Evolutionary conservation across 2,113 vertebrate species (phyloP).

Genomic region (Vidua chalybeata): DNA sequence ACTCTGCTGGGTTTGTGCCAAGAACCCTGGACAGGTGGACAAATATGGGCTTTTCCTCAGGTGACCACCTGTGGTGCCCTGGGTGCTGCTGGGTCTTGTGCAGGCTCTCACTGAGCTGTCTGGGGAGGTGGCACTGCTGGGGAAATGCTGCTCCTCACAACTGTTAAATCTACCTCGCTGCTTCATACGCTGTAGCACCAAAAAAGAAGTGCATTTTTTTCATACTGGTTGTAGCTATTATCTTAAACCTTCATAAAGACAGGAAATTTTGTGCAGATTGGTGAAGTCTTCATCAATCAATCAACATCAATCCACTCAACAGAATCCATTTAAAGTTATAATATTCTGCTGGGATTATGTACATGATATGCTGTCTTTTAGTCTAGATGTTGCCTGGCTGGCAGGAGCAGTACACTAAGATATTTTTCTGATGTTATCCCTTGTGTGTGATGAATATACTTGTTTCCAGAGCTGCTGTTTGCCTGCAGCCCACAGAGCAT

Average conservation of each 20-base stretch:
- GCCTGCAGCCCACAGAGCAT: neutral
- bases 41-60: neutral
- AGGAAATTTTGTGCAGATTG: neutral
- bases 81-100: fast-evolving
- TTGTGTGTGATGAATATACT: neutral
- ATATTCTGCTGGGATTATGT: neutral
- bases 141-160: neutral
- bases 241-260: neutral
- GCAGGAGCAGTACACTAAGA: neutral
- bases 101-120: neutral
- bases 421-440: neutral
- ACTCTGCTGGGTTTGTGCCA: neutral
- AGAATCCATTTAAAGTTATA: neutral
- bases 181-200: neutral
- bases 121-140: neutral
- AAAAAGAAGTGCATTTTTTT: neutral
- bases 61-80: neutral
- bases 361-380: neutral
- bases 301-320: neutral
- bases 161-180: neutral
- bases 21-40: neutral
- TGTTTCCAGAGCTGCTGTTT: neutral
- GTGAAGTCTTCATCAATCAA: neutral
- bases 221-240: neutral
- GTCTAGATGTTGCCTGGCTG: neutral